Evolutionary conservation across 2,888 invertebrate genomes (phyloP).

Genomic region (Listrodromus nycthemerus): DNA sequence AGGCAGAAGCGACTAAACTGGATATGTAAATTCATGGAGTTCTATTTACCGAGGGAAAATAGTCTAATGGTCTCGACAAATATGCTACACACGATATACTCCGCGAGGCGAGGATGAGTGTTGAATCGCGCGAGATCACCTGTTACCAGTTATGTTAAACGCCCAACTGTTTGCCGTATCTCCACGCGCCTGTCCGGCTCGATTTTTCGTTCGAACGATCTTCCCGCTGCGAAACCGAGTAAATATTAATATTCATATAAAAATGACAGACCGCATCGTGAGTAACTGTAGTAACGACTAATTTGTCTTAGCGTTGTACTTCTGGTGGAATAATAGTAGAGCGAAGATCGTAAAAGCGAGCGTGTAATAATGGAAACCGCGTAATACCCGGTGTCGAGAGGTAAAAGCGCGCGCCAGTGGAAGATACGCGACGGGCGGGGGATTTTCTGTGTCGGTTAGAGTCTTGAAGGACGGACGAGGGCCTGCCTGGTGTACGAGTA

Average conservation of each 20-base stretch:
- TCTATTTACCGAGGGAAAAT: slow-evolving; percentile 60
- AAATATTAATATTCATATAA: background rate
- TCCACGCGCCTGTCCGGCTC: background rate
- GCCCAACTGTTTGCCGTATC: slow-evolving; percentile 15
- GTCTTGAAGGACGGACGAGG: slow-evolving; percentile 43
- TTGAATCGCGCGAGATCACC: slow-evolving; percentile 45
- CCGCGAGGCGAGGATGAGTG: slow-evolving; percentile 34
- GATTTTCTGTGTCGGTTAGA: slow-evolving; percentile 44
- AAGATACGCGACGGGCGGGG: slow-evolving; percentile 39
- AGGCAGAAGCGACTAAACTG: slow-evolving; percentile 48
- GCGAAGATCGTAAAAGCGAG: slow-evolving; percentile 16
- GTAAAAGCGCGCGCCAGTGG: slow-evolving; percentile 58
- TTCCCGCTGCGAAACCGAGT: background rate
- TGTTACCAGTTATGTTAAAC: slow-evolving; percentile 54
- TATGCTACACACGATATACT: slow-evolving; percentile 35
- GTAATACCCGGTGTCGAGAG: slow-evolving; percentile 69
- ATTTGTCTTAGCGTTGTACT: background rate
- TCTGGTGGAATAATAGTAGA: background rate
- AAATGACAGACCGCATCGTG: background rate
- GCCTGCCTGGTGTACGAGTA: slow-evolving; percentile 64
- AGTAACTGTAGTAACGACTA: background rate
- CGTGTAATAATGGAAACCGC: slow-evolving; percentile 65
- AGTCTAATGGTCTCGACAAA: slow-evolving; percentile 64
- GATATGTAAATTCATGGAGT: slow-evolving; percentile 62
- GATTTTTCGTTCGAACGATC: background rate